Conservation (phyloP, 1,140 invertebrate genomes). For the Sipha flava region DNA sequence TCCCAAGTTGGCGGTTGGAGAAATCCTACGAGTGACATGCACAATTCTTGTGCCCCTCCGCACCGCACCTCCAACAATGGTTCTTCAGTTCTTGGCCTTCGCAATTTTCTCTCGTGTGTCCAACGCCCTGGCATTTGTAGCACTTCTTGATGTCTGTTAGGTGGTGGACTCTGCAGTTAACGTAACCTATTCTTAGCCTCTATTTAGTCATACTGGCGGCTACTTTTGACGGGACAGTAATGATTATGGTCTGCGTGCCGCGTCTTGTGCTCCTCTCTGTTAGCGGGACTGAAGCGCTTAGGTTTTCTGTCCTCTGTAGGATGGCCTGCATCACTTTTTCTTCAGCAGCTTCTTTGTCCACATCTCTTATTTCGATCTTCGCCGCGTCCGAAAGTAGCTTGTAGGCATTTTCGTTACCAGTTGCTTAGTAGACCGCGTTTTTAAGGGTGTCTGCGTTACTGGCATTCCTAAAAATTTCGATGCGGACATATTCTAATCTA, state of each 20-base stretch:
- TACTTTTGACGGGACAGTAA: background rate
- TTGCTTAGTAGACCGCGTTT: background rate
- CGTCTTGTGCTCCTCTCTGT: background rate
- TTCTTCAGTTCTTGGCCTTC: background rate
- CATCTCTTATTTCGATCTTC: background rate
- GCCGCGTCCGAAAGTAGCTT: background rate
- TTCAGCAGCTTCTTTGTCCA: background rate
- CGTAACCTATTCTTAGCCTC: background rate
- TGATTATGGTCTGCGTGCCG: background rate
- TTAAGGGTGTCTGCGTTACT: rapidly evolving
- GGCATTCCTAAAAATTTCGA: background rate
- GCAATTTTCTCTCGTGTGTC: background rate
- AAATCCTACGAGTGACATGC: background rate
- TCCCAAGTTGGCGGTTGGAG: background rate
- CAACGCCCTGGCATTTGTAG: background rate
- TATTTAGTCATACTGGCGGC: background rate
- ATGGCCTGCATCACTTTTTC: background rate
- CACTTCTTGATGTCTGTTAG: background rate
- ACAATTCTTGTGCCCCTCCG: background rate
- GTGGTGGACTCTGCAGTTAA: background rate
- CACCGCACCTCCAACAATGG: background rate
- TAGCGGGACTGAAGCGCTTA: rapidly evolving
- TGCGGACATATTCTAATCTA: background rate
- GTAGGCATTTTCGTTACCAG: background rate
- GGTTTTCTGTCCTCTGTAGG: background rate